Conservation (phyloP, 2,797 vertebrate genomes). For the Vespertilio murinus region DNA sequence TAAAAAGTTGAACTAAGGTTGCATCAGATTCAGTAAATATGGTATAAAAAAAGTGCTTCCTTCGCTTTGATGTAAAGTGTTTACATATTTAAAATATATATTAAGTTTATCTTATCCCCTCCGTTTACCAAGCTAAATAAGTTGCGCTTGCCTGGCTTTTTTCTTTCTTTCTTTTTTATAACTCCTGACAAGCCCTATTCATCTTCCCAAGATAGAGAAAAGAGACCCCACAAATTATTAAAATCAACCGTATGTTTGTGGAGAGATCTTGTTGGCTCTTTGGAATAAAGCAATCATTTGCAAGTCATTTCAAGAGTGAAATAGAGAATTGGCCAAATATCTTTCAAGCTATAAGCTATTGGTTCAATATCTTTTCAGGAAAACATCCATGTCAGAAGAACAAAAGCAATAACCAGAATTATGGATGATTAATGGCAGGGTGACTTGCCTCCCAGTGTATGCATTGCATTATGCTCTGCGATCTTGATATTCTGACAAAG, state of each 20-base stretch:
- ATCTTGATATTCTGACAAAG: constrained; percentile 1
- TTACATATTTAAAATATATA: constrained; percentile 1
- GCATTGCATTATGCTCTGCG: background rate
- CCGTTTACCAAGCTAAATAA: background rate
- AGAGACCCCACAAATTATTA: background rate
- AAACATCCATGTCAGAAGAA: background rate
- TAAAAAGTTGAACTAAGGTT: background rate
- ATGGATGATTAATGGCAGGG: background rate
- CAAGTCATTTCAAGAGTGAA: constrained; percentile 48
- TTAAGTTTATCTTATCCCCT: background rate
- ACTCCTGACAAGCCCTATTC: background rate
- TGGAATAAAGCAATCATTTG: constrained; percentile 5
- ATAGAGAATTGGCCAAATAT: background rate
- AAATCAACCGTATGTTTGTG: background rate
- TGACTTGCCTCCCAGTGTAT: background rate
- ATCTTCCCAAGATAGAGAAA: background rate
- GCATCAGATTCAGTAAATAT: background rate
- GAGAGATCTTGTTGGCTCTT: background rate
- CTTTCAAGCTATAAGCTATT: constrained; percentile 33
- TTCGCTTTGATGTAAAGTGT: background rate
- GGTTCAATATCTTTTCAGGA: constrained; percentile 22
- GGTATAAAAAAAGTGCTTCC: background rate
- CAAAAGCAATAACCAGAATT: constrained; percentile 37
- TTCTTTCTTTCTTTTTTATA: constrained; percentile 19
- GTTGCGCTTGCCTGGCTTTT: background rate